Conservation (phyloP, 1,140 invertebrate species). For the Mylabris phalerata region DNA sequence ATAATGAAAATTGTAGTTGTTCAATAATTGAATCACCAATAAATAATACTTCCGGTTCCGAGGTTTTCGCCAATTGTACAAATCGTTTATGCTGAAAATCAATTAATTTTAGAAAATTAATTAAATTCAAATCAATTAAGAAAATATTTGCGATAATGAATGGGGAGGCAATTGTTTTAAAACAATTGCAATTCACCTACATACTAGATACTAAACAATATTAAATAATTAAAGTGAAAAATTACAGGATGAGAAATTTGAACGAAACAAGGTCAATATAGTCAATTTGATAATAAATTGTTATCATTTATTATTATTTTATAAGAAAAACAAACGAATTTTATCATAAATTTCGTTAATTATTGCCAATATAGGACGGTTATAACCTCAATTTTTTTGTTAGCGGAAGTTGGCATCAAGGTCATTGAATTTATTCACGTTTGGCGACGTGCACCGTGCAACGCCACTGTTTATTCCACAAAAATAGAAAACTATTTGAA, state of each 20-base stretch:
- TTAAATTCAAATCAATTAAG: not conserved
- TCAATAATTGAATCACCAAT: constrained; percentile 65
- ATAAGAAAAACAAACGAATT: no score
- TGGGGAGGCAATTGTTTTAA: not conserved
- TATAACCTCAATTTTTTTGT: no score
- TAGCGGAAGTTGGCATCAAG: no score
- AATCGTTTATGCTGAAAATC: constrained; percentile 56
- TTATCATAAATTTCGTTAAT: no score
- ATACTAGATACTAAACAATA: not conserved
- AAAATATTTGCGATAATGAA: not conserved
- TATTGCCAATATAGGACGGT: no score
- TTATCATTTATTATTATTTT: no score
- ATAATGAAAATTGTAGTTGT: constrained; percentile 51
- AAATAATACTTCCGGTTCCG: constrained; percentile 64
- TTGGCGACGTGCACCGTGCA: no score
- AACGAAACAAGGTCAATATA: no score
- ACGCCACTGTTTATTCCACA: no score
- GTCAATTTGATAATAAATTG: no score
- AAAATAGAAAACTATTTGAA: no score
- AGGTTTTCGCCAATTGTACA: constrained; percentile 53
- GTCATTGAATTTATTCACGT: no score
- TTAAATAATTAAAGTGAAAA: not conserved
- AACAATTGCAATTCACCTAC: not conserved
- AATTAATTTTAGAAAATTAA: not conserved
- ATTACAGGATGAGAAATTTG: not conserved